A percentile compares a stretch with the other conserved stretches of the same genome.
Conservation (phyloP, 1,140 invertebrate genomes). For the Euwallacea similis region DNA sequence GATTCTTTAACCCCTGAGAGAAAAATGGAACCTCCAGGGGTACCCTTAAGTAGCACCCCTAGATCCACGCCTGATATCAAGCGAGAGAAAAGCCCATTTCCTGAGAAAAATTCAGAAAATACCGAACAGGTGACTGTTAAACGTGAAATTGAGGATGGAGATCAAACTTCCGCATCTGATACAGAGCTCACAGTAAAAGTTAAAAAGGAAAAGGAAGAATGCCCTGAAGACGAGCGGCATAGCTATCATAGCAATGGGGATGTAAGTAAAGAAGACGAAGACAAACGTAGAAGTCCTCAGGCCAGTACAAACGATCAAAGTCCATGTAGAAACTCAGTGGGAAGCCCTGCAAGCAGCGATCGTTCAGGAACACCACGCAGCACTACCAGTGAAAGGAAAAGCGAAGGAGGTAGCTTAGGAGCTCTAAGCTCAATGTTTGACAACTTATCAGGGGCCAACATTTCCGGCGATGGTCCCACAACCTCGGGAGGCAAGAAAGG, state of each 20-base stretch:
- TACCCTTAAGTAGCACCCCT: constrained; percentile 67
- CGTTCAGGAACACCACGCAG: constrained; percentile 70
- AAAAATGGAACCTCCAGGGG: constrained; percentile 63
- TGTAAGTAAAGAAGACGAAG: constrained; percentile 47
- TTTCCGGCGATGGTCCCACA: constrained; percentile 54
- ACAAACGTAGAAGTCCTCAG: constrained; percentile 53
- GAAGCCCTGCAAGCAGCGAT: constrained; percentile 72
- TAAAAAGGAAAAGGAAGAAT: constrained; percentile 61
- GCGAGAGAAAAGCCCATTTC: constrained; percentile 57
- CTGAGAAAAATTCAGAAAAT: constrained; percentile 52
- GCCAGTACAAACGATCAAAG: constrained; percentile 55
- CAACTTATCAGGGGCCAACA: constrained; percentile 66
- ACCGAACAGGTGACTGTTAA: constrained; percentile 54
- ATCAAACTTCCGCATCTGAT: constrained; percentile 22
- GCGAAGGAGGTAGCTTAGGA: constrained; percentile 66
- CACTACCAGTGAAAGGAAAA: constrained; percentile 62
- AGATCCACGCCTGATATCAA: constrained; percentile 73
- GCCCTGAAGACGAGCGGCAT: constrained; percentile 59
- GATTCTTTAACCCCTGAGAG: constrained; percentile 77
- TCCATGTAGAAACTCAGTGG: constrained; percentile 63
- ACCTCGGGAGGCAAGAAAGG: constrained; percentile 60
- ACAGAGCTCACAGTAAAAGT: constrained; percentile 43
- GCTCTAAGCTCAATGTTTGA: constrained; percentile 90
- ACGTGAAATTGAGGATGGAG: constrained; percentile 49
- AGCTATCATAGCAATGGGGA: constrained; percentile 56